Evolutionary conservation across 2,797 vertebrate genomes (phyloP).

Genomic region (Prunella strophiata): DNA sequence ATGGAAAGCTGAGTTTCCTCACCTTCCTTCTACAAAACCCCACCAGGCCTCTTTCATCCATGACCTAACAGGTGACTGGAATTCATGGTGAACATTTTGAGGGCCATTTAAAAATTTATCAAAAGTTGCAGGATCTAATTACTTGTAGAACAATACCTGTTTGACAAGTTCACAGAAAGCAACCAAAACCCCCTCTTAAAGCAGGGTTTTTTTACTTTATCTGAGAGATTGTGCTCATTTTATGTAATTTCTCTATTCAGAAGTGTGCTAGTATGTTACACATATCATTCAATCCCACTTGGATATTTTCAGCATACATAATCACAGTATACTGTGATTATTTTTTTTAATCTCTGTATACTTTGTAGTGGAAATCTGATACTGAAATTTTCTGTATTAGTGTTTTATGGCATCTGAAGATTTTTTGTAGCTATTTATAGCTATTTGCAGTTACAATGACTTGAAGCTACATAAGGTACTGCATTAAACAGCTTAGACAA

Average conservation of each 20-base stretch:
- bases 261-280: background rate
- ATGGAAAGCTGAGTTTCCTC: background rate
- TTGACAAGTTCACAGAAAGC: background rate
- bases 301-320: background rate
- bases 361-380: background rate
- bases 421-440: background rate
- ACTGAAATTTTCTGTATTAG: background rate
- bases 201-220: background rate
- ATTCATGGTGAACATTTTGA: background rate
- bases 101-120: background rate
- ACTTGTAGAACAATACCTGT: background rate
- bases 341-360: background rate
- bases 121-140: background rate
- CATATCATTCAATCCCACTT: background rate
- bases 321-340: background rate
- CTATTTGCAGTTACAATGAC: background rate
- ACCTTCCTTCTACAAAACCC: background rate
- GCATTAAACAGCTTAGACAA: background rate
- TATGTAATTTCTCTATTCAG: background rate
- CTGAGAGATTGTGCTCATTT: background rate
- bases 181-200: background rate
- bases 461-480: background rate
- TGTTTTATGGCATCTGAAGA: background rate
- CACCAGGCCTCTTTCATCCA: background rate
- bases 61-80: background rate